Evolutionary conservation across 2,888 invertebrate species (phyloP).

Genomic region (Fragum fragum): DNA sequence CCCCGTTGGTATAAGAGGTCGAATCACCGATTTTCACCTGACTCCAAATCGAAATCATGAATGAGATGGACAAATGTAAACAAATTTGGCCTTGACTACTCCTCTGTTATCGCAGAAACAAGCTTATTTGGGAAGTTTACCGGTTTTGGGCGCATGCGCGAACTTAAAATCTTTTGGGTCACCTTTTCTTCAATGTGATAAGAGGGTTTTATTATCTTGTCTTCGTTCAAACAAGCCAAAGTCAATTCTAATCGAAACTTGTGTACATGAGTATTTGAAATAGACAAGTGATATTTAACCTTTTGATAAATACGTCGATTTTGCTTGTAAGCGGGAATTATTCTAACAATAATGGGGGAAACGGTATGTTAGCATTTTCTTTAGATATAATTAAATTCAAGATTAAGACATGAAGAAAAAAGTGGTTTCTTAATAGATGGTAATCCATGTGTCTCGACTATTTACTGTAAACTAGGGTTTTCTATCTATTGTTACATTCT

Average conservation of each 20-base stretch:
- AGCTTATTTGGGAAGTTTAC: neutral
- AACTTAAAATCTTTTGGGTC: neutral
- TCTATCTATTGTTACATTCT: no score
- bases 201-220: neutral
- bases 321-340: neutral
- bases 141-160: neutral
- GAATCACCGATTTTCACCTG: no score
- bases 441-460: no score
- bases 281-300: neutral
- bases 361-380: neutral
- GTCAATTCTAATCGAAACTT: neutral
- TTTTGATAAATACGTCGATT: neutral
- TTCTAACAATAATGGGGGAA: neutral
- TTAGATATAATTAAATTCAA: no score
- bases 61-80: constrained; percentile 2
- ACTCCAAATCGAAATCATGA: neutral
- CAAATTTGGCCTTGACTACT: neutral
- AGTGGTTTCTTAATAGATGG: no score
- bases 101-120: neutral
- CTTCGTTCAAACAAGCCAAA: neutral
- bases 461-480: no score
- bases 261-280: neutral
- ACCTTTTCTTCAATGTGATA: neutral
- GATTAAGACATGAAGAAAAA: no score
- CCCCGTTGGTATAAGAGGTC: no score